A percentile compares a stretch with the other conserved stretches of the same genome.
These are phyloP conservation scores for Suricata suricatta DNA, from an alignment of 2,113 vertebrate species.

Conservation along the genomic window DNA sequence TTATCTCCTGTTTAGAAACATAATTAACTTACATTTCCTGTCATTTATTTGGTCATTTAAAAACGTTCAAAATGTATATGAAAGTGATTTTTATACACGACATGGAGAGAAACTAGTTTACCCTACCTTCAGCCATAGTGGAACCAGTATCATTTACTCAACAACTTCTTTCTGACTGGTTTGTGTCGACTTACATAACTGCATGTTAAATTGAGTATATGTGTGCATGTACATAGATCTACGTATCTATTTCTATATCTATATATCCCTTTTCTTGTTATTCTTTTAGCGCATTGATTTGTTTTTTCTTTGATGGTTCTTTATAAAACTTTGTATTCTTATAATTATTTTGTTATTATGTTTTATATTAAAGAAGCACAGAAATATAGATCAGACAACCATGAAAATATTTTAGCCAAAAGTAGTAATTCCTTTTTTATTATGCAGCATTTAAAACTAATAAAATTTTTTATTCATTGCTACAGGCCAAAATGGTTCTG, in stretches of 20 bases:
- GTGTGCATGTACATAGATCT: accelerated
- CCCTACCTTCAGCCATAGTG: not conserved
- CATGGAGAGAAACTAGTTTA: not conserved
- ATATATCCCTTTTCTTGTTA: not conserved
- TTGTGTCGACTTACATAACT: not conserved
- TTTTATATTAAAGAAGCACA: not conserved
- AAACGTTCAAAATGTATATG: not conserved
- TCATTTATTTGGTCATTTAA: not conserved
- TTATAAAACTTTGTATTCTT: not conserved
- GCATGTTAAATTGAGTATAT: not conserved
- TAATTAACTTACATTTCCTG: not conserved
- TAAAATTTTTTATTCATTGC: not conserved
- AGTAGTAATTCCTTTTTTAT: not conserved
- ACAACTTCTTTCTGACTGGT: not conserved
- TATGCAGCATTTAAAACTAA: not conserved
- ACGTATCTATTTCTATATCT: too few species aligned
- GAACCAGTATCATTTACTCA: not conserved
- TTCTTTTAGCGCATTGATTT: not conserved
- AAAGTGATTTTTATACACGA: not conserved
- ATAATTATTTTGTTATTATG: not conserved
- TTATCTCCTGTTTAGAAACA: not conserved
- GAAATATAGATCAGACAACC: not conserved
- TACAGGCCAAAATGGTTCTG: conserved; percentile 77
- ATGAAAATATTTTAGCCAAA: not conserved
- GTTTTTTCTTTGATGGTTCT: not conserved